Conservation (phyloP, 2,113 vertebrate genomes). For the Vulpes vulpes region DNA sequence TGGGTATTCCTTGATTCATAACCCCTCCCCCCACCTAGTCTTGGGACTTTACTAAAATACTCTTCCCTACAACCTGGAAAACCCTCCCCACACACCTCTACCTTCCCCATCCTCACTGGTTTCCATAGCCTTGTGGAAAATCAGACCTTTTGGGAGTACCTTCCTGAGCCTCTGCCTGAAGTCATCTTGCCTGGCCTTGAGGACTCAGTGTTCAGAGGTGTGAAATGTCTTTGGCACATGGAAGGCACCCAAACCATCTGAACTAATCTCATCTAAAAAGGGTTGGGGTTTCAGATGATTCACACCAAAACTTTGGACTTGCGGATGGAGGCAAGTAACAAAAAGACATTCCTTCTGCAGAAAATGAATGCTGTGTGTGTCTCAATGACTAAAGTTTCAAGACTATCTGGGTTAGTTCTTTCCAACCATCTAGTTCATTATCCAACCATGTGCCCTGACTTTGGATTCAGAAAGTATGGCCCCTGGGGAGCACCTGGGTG, state of each 20-base stretch:
- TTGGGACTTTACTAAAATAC: not conserved
- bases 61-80: not conserved
- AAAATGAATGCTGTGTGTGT: conserved; percentile 19
- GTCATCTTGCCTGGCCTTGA: not conserved
- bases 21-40: not conserved
- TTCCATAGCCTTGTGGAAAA: not conserved
- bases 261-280: not conserved
- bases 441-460: not conserved
- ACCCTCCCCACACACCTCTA: not conserved
- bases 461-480: conserved; percentile 1
- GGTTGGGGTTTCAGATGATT: conserved; percentile 22
- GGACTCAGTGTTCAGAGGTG: not conserved
- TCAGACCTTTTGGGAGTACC: not conserved
- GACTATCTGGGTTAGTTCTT: conserved; percentile 1
- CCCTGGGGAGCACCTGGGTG: not conserved
- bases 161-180: conserved; percentile 34
- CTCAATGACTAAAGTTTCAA: conserved; percentile 35
- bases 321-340: not conserved
- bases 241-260: conserved; percentile 37
- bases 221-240: not conserved
- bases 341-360: conserved; percentile 15
- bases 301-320: conserved; percentile 45
- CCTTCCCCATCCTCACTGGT: not conserved
- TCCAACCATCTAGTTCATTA: conserved; percentile 32
- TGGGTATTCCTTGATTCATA: not conserved